These are phyloP conservation scores for Ophion costatus DNA, from an alignment of 2,888 invertebrate genomes.

Conservation along the genomic window DNA sequence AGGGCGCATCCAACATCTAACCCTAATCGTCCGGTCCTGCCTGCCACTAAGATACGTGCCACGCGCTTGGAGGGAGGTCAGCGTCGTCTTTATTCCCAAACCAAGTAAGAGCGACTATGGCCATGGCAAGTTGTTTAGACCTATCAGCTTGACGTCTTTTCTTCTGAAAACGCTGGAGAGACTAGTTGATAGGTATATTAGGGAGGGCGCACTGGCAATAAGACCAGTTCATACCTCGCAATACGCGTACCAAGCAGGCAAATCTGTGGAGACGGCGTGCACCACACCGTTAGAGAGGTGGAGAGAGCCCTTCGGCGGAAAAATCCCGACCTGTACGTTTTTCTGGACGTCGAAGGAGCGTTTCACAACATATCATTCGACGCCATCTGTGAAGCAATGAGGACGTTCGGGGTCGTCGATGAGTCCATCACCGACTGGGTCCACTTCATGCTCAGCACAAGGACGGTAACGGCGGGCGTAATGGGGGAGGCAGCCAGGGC, in stretches of 20 bases:
- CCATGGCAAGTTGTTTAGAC: slow-evolving; percentile 63
- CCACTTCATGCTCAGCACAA: slow-evolving; percentile 48
- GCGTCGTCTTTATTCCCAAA: slow-evolving; percentile 66
- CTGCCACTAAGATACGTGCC: slow-evolving; percentile 49
- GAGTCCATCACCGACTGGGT: slow-evolving; percentile 34
- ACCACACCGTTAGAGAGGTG: slow-evolving; percentile 52
- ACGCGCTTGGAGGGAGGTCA: too few species aligned
- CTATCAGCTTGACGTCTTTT: slow-evolving; percentile 70
- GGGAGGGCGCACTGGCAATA: slow-evolving; percentile 35
- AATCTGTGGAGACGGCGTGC: slow-evolving; percentile 64
- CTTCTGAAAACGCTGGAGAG: slow-evolving; percentile 69
- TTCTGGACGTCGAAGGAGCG: slow-evolving; percentile 63
- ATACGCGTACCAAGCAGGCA: slow-evolving; percentile 67
- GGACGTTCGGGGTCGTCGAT: slow-evolving; percentile 4
- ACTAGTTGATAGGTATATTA: too few species aligned
- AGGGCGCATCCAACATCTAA: too few species aligned
- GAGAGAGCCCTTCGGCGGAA: slow-evolving; percentile 42
- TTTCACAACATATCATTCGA: slow-evolving; percentile 43
- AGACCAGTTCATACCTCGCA: slow-evolving; percentile 59
- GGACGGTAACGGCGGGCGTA: slow-evolving; percentile 31
- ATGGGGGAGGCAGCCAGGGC: slow-evolving; percentile 8
- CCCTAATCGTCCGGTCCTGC: slow-evolving; percentile 13
- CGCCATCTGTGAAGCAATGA: slow-evolving; percentile 21
- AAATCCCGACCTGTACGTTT: slow-evolving; percentile 41
- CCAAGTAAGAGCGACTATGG: slow-evolving; percentile 58